Percentiles rank a stretch among this genome's conserved stretches.
These are phyloP conservation scores for Cremastinae sp. DNA, from an alignment of 2,888 invertebrate genomes.

Conservation along the genomic window DNA sequence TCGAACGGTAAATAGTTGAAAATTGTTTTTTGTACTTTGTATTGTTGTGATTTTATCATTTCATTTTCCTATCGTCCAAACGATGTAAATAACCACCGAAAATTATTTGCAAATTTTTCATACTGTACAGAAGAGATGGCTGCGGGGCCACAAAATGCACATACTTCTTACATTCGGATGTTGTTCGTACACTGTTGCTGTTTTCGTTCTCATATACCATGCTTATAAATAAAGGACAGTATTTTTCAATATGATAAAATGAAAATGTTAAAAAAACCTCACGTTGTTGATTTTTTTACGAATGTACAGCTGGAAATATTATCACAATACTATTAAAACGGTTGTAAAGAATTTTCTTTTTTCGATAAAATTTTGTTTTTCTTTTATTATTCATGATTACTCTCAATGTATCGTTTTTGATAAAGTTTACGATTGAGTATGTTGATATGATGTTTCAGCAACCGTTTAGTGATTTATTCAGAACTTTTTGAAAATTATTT, in stretches of 20 bases:
- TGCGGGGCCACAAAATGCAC: constrained; percentile 32
- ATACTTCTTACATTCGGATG: constrained; percentile 26
- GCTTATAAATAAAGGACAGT: constrained; percentile 39
- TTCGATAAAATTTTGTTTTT: background rate
- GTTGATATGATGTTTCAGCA: no score
- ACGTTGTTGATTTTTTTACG: background rate
- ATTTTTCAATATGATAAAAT: constrained; percentile 42
- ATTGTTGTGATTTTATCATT: constrained; percentile 3
- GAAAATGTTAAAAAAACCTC: background rate
- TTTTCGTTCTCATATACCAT: constrained; percentile 8
- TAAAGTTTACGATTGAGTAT: no score
- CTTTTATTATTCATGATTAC: background rate
- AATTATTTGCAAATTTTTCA: constrained; percentile 52
- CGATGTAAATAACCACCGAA: constrained; percentile 33
- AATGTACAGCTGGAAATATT: constrained; percentile 25
- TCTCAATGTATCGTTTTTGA: no score
- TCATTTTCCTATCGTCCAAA: constrained; percentile 16
- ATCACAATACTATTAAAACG: background rate
- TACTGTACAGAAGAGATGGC: constrained; percentile 37
- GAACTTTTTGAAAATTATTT: background rate
- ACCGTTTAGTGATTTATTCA: no score
- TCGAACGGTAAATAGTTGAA: constrained; percentile 7
- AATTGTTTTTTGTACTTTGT: background rate
- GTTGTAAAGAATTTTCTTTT: background rate
- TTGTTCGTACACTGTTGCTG: constrained; percentile 50